Evolutionary conservation across 2,888 invertebrate genomes (phyloP), one percentile per base, ranked within the genome.

Genomic region (Teinopalpus imperialis): DNA sequence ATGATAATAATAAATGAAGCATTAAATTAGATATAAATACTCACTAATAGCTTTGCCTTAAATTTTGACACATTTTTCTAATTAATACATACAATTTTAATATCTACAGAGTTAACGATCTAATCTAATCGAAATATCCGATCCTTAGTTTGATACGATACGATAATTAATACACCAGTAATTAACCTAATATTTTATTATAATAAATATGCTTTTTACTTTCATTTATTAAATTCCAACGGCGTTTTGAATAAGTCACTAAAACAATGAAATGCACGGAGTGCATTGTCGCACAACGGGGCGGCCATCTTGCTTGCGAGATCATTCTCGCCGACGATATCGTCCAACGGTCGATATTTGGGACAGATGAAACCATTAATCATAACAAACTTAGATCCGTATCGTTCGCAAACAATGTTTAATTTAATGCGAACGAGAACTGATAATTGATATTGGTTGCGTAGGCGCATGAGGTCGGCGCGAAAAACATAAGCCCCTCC

Each of bases 361-460:
- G 69, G 66, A 78, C 71, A 71, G 69, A 73, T 73, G 69, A 69
- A 77, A 71, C 65, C 76, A 82, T 87, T 82, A 83, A 87, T 87
- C 87, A 87, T 76, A 74, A 64, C 63, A 66, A 69, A 69, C 71
- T 70, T 63, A 78, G 79, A 81, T 81, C 70, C 67, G 72, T 81
- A 85, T 82, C 56, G 76, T 78, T 80, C 73, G 74, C 74, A 81
- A 81, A 81, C 80, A 81, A 69, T 81, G 76, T 82, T 82, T 81
- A 81, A 85, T 83, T 79, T 83, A 85, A 83, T 72, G 79, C 68
- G 60, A 60, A 63, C 67, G 66, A 59, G 59, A 64, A 59, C 61
- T 53, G 67, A 76, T 85, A 85, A 85, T 81, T 83, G 81, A 81
- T 81, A 78, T 73, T 68, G 63, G 57, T n/a, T 74, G 82, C 78